Evolutionary conservation across 2,113 vertebrate species (phyloP).

Genomic region (Probosciger aterrimus): DNA sequence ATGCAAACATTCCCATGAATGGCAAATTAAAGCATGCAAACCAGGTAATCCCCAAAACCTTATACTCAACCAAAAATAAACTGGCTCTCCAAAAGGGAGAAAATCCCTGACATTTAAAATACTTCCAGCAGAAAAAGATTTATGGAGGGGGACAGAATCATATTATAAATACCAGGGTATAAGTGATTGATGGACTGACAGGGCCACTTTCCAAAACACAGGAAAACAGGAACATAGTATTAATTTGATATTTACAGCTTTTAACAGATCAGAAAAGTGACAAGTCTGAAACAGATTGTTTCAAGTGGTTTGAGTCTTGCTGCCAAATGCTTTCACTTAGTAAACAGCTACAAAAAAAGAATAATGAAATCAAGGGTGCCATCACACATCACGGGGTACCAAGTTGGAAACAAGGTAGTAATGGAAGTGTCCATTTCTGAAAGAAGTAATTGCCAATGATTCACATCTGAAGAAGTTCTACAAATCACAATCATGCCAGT

Average conservation of each 20-base stretch:
- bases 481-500: not conserved
- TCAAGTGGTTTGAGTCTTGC: not conserved
- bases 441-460: not conserved
- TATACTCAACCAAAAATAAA: not conserved
- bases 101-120: not conserved
- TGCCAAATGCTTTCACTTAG: not conserved
- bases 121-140: not conserved
- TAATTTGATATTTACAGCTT: slow-evolving; percentile 23
- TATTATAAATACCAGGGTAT: not conserved
- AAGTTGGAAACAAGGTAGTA: not conserved
- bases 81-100: not conserved
- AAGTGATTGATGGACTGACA: not conserved
- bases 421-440: not conserved
- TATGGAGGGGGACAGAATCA: not conserved
- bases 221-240: not conserved
- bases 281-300: not conserved
- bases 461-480: not conserved
- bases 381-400: not conserved
- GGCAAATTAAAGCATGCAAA: not conserved
- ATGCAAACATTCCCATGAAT: not conserved
- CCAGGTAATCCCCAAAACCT: not conserved
- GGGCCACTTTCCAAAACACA: not conserved
- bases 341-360: slow-evolving; percentile 23
- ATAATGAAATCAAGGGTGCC: not conserved
- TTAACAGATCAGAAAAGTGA: not conserved